Evolutionary conservation across 2,888 invertebrate species (phyloP).

Genomic region (Zaprionus bogoriensis): DNA sequence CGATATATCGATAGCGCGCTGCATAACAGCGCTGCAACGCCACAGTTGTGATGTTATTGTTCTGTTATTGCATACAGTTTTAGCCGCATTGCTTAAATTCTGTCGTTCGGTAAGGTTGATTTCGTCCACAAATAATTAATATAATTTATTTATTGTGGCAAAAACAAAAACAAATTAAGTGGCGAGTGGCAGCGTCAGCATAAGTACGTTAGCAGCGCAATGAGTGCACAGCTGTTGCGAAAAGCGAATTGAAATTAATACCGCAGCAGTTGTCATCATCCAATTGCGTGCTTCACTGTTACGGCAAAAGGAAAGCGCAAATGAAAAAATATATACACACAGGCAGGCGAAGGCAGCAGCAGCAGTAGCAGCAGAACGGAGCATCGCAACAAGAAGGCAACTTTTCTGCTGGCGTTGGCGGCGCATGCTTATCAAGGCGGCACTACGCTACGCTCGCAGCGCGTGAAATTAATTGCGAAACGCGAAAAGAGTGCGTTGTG

Average conservation of each 20-base stretch:
- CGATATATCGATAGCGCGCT: conserved; percentile 12
- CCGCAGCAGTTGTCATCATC: conserved; percentile 34
- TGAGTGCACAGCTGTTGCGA: not conserved
- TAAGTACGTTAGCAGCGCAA: not conserved
- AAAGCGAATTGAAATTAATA: conserved; percentile 8
- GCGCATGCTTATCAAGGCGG: conserved; percentile 38
- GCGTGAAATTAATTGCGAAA: conserved; percentile 20
- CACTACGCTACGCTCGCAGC: conserved; percentile 10
- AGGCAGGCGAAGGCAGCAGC: conserved; percentile 45
- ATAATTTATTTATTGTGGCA: conserved; percentile 40
- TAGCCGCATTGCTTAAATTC: conserved; percentile 40
- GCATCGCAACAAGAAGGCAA: conserved; percentile 31
- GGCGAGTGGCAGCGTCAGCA: not conserved
- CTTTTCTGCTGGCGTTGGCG: conserved; percentile 15
- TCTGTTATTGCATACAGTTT: conserved; percentile 32
- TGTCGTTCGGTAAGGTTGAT: conserved; percentile 56
- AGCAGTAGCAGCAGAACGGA: conserved; percentile 33
- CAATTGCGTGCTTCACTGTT: conserved; percentile 55
- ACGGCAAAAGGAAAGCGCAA: conserved; percentile 64
- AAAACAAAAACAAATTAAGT: conserved; percentile 19
- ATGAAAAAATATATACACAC: conserved; percentile 78
- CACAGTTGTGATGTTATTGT: conserved; percentile 19
- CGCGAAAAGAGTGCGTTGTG: conserved; percentile 9
- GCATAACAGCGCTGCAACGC: conserved; percentile 10
- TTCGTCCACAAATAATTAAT: conserved; percentile 29